Percentiles rank a stretch among this genome's conserved stretches.
These are phyloP conservation scores for Phyllotreta cruciferae DNA, from an alignment of 2,888 invertebrate genomes.

Conservation along the genomic window DNA sequence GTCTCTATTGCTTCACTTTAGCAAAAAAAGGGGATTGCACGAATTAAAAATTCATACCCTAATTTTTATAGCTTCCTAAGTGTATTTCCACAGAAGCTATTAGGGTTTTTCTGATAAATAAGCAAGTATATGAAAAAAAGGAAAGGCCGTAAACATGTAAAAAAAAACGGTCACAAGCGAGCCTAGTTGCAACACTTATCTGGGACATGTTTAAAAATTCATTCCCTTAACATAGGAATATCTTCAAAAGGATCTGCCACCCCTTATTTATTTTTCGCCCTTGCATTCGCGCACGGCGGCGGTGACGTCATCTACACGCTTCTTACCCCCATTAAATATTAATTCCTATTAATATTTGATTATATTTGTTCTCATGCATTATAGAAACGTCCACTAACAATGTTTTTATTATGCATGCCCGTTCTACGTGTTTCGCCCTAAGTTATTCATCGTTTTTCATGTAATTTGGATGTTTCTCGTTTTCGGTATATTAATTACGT, in stretches of 20 bases:
- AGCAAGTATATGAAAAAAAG: slow-evolving; percentile 7
- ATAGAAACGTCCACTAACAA: slow-evolving; percentile 55
- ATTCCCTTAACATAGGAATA: slow-evolving; percentile 42
- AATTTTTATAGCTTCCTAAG: no score
- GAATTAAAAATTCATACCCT: no score
- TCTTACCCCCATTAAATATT: slow-evolving; percentile 51
- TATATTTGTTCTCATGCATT: slow-evolving; percentile 55
- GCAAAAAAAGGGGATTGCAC: no score
- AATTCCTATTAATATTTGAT: slow-evolving; percentile 54
- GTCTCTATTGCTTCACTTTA: no score
- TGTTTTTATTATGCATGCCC: slow-evolving; percentile 54
- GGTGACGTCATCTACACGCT: slow-evolving; percentile 52
- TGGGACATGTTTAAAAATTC: slow-evolving; percentile 46
- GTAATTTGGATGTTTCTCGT: slow-evolving; percentile 49
- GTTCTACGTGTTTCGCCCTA: slow-evolving; percentile 47
- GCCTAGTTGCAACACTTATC: slow-evolving; percentile 33
- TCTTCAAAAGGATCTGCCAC: slow-evolving; percentile 50
- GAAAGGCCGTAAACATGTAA: slow-evolving; percentile 13
- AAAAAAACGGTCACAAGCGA: slow-evolving; percentile 19
- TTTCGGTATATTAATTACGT: slow-evolving; percentile 45
- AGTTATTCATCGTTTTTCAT: slow-evolving; percentile 49
- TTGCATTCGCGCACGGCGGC: slow-evolving; percentile 43
- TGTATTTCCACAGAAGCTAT: background rate
- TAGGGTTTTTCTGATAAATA: slow-evolving; percentile 14
- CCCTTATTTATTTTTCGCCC: slow-evolving; percentile 48